Conservation (phyloP, 2,113 vertebrate genomes). For the Aegotheles bennettii region DNA sequence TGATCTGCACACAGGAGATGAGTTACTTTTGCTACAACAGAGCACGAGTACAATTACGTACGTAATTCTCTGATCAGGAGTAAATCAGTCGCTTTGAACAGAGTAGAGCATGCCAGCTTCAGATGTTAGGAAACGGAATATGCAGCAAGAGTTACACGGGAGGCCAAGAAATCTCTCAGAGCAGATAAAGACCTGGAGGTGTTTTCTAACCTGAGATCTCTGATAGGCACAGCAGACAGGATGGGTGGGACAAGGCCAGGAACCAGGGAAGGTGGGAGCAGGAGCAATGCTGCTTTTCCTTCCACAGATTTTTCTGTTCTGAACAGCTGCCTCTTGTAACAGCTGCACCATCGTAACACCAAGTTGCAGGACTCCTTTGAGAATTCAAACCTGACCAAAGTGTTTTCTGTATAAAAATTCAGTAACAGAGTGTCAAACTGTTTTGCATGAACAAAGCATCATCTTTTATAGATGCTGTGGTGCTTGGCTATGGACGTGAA, state of each 20-base stretch:
- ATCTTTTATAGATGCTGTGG: background rate
- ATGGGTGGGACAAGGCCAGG: rapidly evolving
- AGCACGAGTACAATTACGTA: rapidly evolving
- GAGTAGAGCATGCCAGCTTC: background rate
- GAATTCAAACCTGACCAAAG: background rate
- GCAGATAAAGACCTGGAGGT: background rate
- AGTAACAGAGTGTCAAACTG: background rate
- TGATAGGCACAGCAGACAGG: rapidly evolving
- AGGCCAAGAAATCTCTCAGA: background rate
- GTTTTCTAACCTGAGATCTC: background rate
- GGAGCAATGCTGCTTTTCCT: background rate
- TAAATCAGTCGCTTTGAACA: background rate
- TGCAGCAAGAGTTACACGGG: background rate
- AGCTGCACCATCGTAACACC: background rate
- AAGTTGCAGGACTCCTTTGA: background rate
- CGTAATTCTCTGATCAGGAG: background rate
- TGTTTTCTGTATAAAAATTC: background rate
- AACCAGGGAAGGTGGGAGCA: background rate
- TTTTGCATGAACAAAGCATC: conserved; percentile 2
- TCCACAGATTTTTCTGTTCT: background rate
- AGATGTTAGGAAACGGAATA: background rate
- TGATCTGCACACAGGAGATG: background rate
- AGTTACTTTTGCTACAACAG: background rate
- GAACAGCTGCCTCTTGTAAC: background rate
- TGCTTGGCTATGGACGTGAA: background rate